Conservation (phyloP, 2,797 vertebrate species). For the Capromys pilorides region DNA sequence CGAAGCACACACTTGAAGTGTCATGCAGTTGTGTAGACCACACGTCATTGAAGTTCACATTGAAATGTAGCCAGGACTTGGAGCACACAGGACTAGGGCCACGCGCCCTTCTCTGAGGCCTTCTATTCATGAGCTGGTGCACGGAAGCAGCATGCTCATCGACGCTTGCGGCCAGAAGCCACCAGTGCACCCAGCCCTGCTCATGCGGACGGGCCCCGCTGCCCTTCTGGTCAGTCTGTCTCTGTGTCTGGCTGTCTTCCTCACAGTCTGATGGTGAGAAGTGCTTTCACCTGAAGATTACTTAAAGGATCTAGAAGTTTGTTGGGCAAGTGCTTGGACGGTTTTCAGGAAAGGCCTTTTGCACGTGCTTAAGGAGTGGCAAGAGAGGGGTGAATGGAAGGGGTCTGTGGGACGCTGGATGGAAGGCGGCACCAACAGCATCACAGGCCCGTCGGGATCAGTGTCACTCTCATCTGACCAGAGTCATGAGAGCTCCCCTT, state of each 20-base stretch:
- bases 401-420: neutral
- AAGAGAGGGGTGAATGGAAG: neutral
- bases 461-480: neutral
- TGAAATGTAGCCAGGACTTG: neutral
- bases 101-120: neutral
- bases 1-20: neutral
- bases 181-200: neutral
- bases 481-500: neutral
- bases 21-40: accelerated
- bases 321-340: neutral
- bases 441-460: neutral
- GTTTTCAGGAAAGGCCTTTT: conserved; percentile 14
- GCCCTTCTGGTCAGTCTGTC: neutral
- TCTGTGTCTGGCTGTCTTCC: neutral
- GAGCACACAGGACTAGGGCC: neutral
- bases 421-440: neutral
- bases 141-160: neutral
- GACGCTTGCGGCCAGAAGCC: neutral
- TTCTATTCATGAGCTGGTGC: neutral
- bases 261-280: conserved; percentile 5
- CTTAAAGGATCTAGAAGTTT: neutral
- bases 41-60: neutral
- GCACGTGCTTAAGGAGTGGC: neutral
- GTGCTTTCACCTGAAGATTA: neutral
- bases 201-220: neutral